Base-by-base conservation (phyloP, 2,797 vertebrate genomes). In the Erethizon dorsatum region DNA sequence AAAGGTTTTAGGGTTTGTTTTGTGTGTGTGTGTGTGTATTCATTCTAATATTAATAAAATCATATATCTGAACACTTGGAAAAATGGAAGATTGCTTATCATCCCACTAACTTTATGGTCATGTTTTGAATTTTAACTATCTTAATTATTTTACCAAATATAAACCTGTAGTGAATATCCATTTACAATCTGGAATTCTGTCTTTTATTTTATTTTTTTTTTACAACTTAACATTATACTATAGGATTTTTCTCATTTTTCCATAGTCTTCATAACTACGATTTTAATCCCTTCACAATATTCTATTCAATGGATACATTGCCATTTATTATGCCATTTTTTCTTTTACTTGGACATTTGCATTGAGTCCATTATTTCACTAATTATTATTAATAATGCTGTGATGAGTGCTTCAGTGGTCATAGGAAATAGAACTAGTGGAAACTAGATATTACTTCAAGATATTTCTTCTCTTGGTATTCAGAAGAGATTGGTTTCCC, bases 81-180 rank as follows among this genome's bases (percentile, higher is more conserved):
- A 90, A 52, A 94, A 69, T 47, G 24, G 37, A 65, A 92, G 37
- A 54, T 24, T 71, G 86, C 1, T 73, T 20, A 67, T 47, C 82
- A 56, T 88, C 20, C 33, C 77, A 31, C 57, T 77, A 56, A 10
- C 82, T 45, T 95, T 15, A 92, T 1, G 50, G 71, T 41, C 61
- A 54, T 61, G 50, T 56, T 94, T 57, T 83, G 65, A 41, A 75
- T 79, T 95, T 97, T 61, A 63, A 86, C 6, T 91, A 83, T 63
- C 5, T 28, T 85, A 69, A 52, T 71, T 2, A 45, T 67, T 65
- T 90, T 69, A 31, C 41, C 15, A 83, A 78, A 33, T 59, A 83
- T 24, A n/a, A 52, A 78, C 31, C 91, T 56, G 8, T n/a, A 87
- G 26, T 41, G 24, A 41, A 75, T 73, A 24, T 65, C 69, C 28